Evolutionary conservation across 2,113 vertebrate species (phyloP).

Genomic region (Leucopternis melanops): DNA sequence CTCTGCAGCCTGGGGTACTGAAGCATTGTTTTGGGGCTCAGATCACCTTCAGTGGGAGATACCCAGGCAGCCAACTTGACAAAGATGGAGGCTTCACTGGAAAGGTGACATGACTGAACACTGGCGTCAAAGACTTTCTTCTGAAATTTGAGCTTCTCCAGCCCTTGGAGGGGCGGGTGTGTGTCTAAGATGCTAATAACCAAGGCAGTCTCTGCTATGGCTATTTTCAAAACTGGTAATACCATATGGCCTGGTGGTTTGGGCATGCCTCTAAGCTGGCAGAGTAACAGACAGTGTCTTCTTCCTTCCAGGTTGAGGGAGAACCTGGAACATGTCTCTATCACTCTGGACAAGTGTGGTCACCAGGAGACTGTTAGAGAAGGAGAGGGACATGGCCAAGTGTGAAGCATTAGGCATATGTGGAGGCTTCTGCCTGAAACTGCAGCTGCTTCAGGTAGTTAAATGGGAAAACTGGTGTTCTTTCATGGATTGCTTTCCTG

Average conservation of each 20-base stretch:
- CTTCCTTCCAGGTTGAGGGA: not conserved
- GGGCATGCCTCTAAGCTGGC: not conserved
- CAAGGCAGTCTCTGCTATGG: not conserved
- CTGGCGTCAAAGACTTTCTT: not conserved
- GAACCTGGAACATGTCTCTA: not conserved
- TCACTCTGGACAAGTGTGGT: not conserved
- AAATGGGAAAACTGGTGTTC: not conserved
- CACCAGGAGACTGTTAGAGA: not conserved
- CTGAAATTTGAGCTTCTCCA: not conserved
- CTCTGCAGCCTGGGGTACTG: not conserved
- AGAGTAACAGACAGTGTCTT: not conserved
- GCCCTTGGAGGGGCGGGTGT: not conserved
- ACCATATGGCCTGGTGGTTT: not conserved
- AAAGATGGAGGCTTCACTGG: not conserved
- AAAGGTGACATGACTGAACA: not conserved
- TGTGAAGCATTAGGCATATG: fast-evolving
- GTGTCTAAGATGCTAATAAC: not conserved
- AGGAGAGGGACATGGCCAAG: not conserved
- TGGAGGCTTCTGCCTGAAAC: not conserved
- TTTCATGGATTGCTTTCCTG: not conserved
- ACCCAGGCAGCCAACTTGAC: fast-evolving
- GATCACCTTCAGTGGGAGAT: not conserved
- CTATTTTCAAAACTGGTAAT: not conserved
- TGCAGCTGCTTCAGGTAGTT: not conserved
- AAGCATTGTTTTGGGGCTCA: not conserved